phyloP scores from a whole-genome alignment of 2,888 invertebrate genomes.

The Tridacna gigas region DNA sequence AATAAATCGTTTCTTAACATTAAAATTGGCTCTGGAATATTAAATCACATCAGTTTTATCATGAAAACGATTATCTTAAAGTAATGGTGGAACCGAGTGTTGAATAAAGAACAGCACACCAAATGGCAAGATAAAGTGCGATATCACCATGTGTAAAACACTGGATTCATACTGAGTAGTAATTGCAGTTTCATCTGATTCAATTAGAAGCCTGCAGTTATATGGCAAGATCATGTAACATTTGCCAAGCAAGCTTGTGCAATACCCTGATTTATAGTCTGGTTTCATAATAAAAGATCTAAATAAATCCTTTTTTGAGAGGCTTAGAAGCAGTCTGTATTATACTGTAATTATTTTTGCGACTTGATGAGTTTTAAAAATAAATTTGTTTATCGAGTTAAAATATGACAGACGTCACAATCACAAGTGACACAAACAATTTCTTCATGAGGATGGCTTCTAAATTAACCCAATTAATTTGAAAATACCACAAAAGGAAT shows the following conservation, averaged over 20 bases:
- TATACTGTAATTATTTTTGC: neutral
- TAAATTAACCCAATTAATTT: too few relatives aligned
- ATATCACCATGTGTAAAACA: conserved; percentile 42
- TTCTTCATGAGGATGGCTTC: too few relatives aligned
- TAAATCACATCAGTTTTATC: conserved; percentile 26
- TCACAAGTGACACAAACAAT: too few relatives aligned
- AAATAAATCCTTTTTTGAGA: conserved; percentile 1
- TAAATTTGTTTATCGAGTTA: too few relatives aligned
- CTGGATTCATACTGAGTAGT: conserved; percentile 46
- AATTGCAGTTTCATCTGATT: conserved; percentile 61
- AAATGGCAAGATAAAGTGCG: conserved; percentile 25
- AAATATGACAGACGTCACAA: too few relatives aligned
- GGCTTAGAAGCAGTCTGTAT: neutral
- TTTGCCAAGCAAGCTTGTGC: conserved; percentile 26
- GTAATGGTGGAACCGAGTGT: conserved; percentile 8
- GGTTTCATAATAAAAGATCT: neutral
- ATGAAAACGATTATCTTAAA: conserved; percentile 12
- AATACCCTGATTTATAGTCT: conserved; percentile 24
- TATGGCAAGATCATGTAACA: conserved; percentile 48
- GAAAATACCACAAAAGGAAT: too few relatives aligned
- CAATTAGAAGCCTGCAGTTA: conserved; percentile 64
- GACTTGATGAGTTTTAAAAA: too few relatives aligned
- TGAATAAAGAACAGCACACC: conserved; percentile 27
- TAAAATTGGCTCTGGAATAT: neutral
- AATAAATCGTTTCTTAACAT: too few relatives aligned